Evolutionary conservation across 2,113 vertebrate genomes (phyloP), one percentile per base, ranked within the genome.

Genomic region (Nothoprocta perdicaria): DNA sequence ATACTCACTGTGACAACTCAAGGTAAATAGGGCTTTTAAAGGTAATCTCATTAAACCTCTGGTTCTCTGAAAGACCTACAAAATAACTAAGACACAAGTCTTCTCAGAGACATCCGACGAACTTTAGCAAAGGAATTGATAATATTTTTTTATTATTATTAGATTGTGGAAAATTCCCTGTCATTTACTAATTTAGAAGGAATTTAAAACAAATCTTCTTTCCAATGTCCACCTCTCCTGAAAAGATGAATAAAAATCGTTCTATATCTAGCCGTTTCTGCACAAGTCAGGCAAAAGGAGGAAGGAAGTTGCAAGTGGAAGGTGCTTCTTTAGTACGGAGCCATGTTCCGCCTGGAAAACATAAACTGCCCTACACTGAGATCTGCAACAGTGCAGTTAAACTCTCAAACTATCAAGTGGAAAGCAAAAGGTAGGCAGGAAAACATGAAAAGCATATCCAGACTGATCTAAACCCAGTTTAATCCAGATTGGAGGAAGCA

Each of bases 381-480:
- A 52, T 31, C 15, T 1, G 2, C 7, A 18, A 16, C 61, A 14
- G 5, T 8, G 4, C 2, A 48, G 60, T 0, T 4, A n/a, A 23
- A 46, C 74, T 41, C 48, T n/a, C 81, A 41, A 80, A 9, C 50
- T 48, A 48, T 23, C 48, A 48, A 23, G 21, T 9, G 9, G 21
- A 48, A 48, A 48, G 22, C 21, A 22, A 23, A 23, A 48, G 21
- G 9, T 10, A 22, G 16, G 4, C 22, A 45, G 41, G 7, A n/a
- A 41, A 48, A 48, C 46, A 40, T 63, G 9, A 12, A 14, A 55
- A 79, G 26, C 15, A 55, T 80, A 27, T 9, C 26, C 9, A n/a
- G 45, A 48, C 33, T 67, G 27, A 63, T 45, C 14, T 86, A 74
- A 69, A 50, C 46, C 35, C 40, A 50, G 50, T 19, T 74, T 31